Conservation (phyloP, 1,140 invertebrate species). For the Lepidurus arcticus region DNA sequence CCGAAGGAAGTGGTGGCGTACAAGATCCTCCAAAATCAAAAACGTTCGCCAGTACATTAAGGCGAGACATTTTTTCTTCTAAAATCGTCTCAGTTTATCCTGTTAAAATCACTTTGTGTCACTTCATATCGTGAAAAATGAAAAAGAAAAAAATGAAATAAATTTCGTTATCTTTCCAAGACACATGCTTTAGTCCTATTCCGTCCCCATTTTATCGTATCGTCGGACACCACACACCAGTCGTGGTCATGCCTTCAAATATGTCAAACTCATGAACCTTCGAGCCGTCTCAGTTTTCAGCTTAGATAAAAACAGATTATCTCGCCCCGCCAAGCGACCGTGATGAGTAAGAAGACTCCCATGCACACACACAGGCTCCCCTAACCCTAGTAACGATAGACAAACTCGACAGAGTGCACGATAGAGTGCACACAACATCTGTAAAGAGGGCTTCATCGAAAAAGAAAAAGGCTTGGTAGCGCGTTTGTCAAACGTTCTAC, state of each 20-base stretch:
- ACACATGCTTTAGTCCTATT: not conserved
- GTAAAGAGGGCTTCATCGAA: not conserved
- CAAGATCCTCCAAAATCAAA: not conserved
- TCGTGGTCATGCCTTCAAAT: not conserved
- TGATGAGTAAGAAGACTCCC: constrained; percentile 6
- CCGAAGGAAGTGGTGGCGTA: constrained; percentile 12
- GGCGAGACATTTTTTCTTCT: not conserved
- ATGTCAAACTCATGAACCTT: constrained; percentile 10
- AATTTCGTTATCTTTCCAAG: not conserved
- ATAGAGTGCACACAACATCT: not conserved
- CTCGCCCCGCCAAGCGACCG: constrained; percentile 4
- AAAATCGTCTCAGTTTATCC: not conserved
- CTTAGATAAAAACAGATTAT: constrained; percentile 13
- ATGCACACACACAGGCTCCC: not conserved
- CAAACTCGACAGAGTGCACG: not conserved
- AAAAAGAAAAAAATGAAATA: not conserved
- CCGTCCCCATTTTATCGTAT: not conserved
- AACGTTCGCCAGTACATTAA: not conserved
- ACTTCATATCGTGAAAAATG: not conserved
- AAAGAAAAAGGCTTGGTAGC: too few species aligned
- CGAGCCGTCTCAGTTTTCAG: constrained; percentile 12
- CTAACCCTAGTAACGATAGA: not conserved
- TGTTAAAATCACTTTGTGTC: not conserved
- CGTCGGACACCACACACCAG: constrained; percentile 1
- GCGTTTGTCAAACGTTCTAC: too few species aligned